Conservation (phyloP, 2,797 vertebrate species). For the Melanotaenia parkinsoni region DNA sequence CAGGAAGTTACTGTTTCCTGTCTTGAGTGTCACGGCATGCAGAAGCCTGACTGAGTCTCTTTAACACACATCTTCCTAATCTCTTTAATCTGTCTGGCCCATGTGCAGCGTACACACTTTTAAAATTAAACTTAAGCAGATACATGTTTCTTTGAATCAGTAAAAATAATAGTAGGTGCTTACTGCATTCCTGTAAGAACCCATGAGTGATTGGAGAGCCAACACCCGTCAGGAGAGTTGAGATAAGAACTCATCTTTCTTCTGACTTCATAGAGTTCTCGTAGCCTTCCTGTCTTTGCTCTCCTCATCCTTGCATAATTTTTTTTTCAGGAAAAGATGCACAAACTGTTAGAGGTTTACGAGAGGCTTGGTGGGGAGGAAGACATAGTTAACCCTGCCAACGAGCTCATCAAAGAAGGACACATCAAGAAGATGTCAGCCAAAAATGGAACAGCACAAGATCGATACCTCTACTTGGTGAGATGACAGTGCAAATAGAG, state of each 20-base stretch:
- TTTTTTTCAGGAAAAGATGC: slow-evolving; percentile 92
- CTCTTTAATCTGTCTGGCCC: slow-evolving; percentile 41
- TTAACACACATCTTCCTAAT: slow-evolving; percentile 28
- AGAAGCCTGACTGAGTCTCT: slow-evolving; percentile 43
- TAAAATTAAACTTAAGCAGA: slow-evolving; percentile 12
- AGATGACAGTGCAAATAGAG: slow-evolving; percentile 55
- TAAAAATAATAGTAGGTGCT: slow-evolving; percentile 26
- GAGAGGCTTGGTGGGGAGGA: slow-evolving; percentile 95
- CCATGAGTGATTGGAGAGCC: slow-evolving; percentile 4
- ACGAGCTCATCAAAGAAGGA: slow-evolving; percentile 97
- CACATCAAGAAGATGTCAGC: slow-evolving; percentile 97
- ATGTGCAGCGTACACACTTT: slow-evolving; percentile 23
- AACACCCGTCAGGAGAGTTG: slow-evolving; percentile 12
- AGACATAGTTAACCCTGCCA: slow-evolving; percentile 97
- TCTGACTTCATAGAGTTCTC: slow-evolving; percentile 1
- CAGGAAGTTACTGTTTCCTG: slow-evolving; percentile 79
- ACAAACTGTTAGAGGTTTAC: slow-evolving; percentile 95
- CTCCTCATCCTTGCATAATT: slow-evolving; percentile 10
- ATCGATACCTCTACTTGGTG: slow-evolving; percentile 96
- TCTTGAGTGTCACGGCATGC: slow-evolving; percentile 55
- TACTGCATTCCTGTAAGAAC: slow-evolving; percentile 6
- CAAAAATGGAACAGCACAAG: slow-evolving; percentile 95
- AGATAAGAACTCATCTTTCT: slow-evolving; percentile 19
- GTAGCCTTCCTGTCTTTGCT: background rate
- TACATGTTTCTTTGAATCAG: slow-evolving; percentile 32